phyloP scores from a whole-genome alignment of 2,888 invertebrate species.

The Piscicola geometra region DNA sequence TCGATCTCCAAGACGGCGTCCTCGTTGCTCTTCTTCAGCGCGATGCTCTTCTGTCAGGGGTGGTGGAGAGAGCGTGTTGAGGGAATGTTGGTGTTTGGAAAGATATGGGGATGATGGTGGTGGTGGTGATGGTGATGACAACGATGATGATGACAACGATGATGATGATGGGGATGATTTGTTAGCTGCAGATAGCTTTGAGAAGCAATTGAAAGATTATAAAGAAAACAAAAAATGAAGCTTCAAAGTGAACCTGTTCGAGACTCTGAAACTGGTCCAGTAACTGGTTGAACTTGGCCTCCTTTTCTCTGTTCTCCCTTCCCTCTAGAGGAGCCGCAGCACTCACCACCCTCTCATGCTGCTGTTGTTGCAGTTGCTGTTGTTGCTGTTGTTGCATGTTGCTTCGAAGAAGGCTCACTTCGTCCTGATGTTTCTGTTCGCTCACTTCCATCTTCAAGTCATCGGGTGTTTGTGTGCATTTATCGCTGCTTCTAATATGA shows the following conservation, averaged over 20 bases:
- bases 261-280: not conserved
- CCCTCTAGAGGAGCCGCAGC: not conserved
- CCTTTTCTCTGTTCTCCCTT: not conserved
- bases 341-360: not conserved
- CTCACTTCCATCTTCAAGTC: not conserved
- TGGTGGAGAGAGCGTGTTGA: too few species aligned
- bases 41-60: constrained; percentile 50
- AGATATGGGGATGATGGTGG: too few species aligned
- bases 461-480: not conserved
- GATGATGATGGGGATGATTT: not conserved
- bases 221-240: not conserved
- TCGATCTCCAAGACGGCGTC: constrained; percentile 55
- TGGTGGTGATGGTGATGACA: too few species aligned
- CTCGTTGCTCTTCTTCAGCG: constrained; percentile 53
- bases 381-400: constrained; percentile 14
- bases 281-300: not conserved
- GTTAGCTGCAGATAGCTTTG: not conserved
- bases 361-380: not conserved
- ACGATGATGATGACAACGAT: too few species aligned
- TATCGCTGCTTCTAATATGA: not conserved
- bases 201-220: not conserved
- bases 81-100: too few species aligned
- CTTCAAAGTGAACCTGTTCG: not conserved
- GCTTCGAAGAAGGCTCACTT: not conserved
- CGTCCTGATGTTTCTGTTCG: not conserved